These are phyloP conservation scores for Bostrychus sinensis DNA, from an alignment of 2,113 vertebrate species.

Conservation along the genomic window DNA sequence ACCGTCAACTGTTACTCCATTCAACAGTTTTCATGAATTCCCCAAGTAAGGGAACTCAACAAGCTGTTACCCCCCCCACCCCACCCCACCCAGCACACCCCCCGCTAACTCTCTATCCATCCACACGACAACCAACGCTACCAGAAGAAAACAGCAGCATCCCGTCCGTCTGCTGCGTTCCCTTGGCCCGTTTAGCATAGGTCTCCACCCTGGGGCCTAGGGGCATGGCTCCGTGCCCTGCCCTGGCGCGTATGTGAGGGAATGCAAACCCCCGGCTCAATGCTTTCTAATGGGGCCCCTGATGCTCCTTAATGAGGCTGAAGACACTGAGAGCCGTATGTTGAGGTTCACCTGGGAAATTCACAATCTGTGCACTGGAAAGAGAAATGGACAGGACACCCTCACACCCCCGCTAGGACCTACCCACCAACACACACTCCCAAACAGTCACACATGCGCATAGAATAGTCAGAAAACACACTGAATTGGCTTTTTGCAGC, in stretches of 20 bases:
- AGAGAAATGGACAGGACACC: conserved; percentile 20
- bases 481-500: conserved; percentile 67
- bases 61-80: conserved; percentile 62
- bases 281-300: conserved; percentile 64
- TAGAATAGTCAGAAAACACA: conserved; percentile 27
- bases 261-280: conserved; percentile 70
- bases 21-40: conserved; percentile 64
- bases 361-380: conserved; percentile 69
- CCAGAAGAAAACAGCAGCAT: conserved; percentile 60
- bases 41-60: conserved; percentile 66
- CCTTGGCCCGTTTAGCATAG: conserved; percentile 71
- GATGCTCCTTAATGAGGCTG: conserved; percentile 65
- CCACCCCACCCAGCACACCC: not conserved
- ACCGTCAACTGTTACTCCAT: conserved; percentile 7
- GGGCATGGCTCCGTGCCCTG: conserved; percentile 73
- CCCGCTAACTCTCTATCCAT: conserved; percentile 37
- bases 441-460: conserved; percentile 5
- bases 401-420: not conserved
- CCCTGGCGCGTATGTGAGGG: conserved; percentile 65
- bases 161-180: conserved; percentile 75
- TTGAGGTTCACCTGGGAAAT: conserved; percentile 78
- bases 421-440: conserved; percentile 17
- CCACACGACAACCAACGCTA: conserved; percentile 59
- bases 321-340: conserved; percentile 65
- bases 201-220: conserved; percentile 73